Percentiles rank a stretch among this genome's conserved stretches.
Conservation (phyloP, 2,888 invertebrate genomes). For the Pollenia amentaria region DNA sequence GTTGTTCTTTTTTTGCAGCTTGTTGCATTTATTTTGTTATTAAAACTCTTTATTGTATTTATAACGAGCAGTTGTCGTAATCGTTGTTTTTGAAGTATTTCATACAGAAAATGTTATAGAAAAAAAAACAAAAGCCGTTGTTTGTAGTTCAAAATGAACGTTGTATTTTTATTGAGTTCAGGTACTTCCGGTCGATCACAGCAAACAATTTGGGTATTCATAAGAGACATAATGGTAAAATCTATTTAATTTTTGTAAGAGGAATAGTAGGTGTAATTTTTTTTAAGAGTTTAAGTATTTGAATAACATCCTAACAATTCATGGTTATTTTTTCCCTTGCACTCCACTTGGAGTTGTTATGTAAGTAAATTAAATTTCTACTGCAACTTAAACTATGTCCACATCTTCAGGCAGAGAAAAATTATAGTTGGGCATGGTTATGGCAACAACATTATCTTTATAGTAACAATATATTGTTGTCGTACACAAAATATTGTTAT, state of each 20-base stretch:
- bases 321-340: not conserved
- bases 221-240: not conserved
- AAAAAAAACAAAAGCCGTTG: too few species aligned
- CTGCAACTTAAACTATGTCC: too few species aligned
- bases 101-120: not conserved
- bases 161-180: slow-evolving; percentile 47
- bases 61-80: not conserved
- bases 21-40: slow-evolving; percentile 32
- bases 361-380: too few species aligned
- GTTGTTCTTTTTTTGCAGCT: not conserved
- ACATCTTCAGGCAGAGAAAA: too few species aligned
- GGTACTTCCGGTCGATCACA: slow-evolving; percentile 29
- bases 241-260: not conserved
- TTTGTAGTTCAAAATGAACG: not conserved
- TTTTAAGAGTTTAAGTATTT: not conserved
- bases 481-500: too few species aligned
- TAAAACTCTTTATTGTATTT: slow-evolving; percentile 9
- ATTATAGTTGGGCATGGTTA: too few species aligned
- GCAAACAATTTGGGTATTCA: not conserved
- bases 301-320: not conserved
- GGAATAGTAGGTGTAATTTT: not conserved
- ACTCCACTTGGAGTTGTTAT: too few species aligned
- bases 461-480: too few species aligned
- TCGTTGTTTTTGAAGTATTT: slow-evolving; percentile 46
- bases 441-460: too few species aligned